Base-by-base conservation (phyloP, 2,797 vertebrate species). In the Siniperca obscura region DNA sequence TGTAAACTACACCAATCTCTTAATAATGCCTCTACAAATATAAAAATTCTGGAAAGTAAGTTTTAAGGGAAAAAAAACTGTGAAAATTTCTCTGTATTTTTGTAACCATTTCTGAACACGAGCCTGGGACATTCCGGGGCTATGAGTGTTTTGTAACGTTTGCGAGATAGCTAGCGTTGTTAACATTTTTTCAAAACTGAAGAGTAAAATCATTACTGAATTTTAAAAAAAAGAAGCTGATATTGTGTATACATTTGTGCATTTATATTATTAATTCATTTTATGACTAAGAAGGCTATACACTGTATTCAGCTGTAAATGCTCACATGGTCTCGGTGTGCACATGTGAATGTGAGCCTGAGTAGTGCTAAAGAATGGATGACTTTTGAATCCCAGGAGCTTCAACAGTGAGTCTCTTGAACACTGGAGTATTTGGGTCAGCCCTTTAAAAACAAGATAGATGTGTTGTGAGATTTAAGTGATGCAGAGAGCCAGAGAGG, bases 371-470 rank as follows among this genome's bases (percentile, higher is more conserved):
- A 88, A 89, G 87, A 92, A 91, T 90, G 91, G 83, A 90, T 83
- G 85, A 93, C 87, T 93, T 91, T 81, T 91, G 86, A 93, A 84
- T 93, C 88, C 85, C 87, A 85, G 89, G 93, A 92, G 91, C 89
- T 91, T 93, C 83, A 70, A 83, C 86, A 89, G 91, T 78, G 84
- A 89, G 81, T 91, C 86, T 90, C 80, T 88, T 86, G 86, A 93
- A 90, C 80, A 90, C 84, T 83, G 70, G 87, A 89, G 91, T 93
- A 95, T 95, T 93, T 95, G 92, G 94, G 94, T 95, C 94, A 95
- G 83, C 74, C 83, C 87, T 89, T 90, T 89, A 94, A 91, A 93
- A 91, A 92, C 90, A 91, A 90, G 81, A 90, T 85, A 87, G 82
- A 90, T 90, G 81, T 81, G 70, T 82, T 87, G 85, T 86, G 89